Conservation (phyloP, 1,140 invertebrate genomes). For the Idris sp. region DNA sequence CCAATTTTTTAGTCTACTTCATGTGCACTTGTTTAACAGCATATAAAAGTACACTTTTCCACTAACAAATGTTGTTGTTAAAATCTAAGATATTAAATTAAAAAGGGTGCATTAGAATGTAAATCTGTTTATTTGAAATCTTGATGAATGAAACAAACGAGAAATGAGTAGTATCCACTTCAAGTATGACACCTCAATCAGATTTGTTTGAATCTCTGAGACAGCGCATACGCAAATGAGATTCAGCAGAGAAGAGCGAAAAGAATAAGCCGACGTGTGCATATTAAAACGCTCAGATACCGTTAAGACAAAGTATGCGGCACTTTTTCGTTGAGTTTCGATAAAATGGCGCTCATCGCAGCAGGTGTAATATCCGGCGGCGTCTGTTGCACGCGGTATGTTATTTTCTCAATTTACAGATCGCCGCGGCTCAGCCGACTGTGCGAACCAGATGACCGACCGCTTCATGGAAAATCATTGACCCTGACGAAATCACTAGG, state of each 20-base stretch:
- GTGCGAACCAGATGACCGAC: constrained; percentile 65
- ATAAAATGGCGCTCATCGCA: constrained; percentile 48
- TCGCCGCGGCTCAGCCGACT: constrained; percentile 63
- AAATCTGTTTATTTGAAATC: no score
- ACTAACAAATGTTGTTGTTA: no score
- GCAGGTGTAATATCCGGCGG: constrained; percentile 59
- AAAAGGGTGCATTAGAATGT: no score
- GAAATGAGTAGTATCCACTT: no score
- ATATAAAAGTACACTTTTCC: no score
- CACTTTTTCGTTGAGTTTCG: constrained; percentile 46
- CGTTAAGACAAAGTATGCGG: constrained; percentile 50
- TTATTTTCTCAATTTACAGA: constrained; percentile 68
- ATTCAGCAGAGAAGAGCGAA: constrained; percentile 10
- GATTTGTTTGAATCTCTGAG: no score
- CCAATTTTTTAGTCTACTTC: no score
- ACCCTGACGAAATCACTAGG: constrained; percentile 56
- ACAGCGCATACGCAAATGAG: constrained; percentile 22
- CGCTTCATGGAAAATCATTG: constrained; percentile 61
- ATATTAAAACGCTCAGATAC: constrained; percentile 42
- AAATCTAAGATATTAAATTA: no score
- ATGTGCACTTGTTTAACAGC: no score
- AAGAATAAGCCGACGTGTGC: constrained; percentile 19
- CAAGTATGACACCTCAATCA: constrained; percentile 21
- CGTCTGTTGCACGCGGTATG: constrained; percentile 37
- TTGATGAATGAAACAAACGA: no score